phyloP scores from a whole-genome alignment of 2,888 invertebrate genomes.

The Drosophila atripex region DNA sequence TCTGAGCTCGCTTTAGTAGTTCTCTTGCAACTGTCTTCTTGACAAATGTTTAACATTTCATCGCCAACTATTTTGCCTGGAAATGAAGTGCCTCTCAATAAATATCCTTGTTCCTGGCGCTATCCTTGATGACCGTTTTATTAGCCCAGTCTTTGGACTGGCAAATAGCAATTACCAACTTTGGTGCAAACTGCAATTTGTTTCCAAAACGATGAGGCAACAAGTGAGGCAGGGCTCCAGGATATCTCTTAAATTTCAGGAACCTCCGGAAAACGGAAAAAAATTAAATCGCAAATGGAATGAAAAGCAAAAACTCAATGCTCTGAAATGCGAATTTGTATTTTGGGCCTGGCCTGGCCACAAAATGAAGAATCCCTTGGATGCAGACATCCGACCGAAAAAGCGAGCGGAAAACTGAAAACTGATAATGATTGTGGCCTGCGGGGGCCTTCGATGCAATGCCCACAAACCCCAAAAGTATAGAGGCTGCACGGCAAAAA shows the following conservation, averaged over 20 bases:
- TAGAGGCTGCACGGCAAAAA: not conserved
- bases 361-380: conserved; percentile 47
- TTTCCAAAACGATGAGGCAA: conserved; percentile 24
- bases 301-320: conserved; percentile 37
- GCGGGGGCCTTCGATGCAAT: conserved; percentile 50
- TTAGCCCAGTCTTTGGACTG: conserved; percentile 48
- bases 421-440: conserved; percentile 79
- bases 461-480: conserved; percentile 16
- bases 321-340: conserved; percentile 28
- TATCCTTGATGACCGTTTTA: conserved; percentile 41
- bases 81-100: conserved; percentile 12
- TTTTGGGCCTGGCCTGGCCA: conserved; percentile 37
- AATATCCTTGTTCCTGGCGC: conserved; percentile 11
- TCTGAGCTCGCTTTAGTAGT: not conserved
- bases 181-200: conserved; percentile 42
- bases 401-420: conserved; percentile 51
- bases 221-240: conserved; percentile 18
- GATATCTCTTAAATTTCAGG: conserved; percentile 23
- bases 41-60: conserved; percentile 15
- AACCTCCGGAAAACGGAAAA: conserved; percentile 6
- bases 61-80: not conserved
- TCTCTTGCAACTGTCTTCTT: not conserved
- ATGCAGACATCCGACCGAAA: conserved; percentile 48
- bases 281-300: conserved; percentile 9
- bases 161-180: conserved; percentile 61